Evolutionary conservation across 2,113 vertebrate species (phyloP), one percentile per base, ranked within the genome.

Genomic region (Orthonyx spaldingii): DNA sequence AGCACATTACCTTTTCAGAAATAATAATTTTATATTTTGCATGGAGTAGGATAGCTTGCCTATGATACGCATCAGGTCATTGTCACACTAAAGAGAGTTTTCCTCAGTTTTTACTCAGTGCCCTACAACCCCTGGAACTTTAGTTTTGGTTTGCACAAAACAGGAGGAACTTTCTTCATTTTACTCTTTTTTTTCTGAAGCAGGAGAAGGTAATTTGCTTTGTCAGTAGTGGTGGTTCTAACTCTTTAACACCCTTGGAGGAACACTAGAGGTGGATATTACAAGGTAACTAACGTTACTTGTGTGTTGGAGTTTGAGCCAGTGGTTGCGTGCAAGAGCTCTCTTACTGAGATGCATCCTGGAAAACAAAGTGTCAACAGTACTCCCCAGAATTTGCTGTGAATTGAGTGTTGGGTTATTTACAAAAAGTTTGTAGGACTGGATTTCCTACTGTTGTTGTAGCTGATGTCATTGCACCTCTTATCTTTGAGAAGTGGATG

Each of bases 401-500:
- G 64, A 11, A 10, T 41, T 74, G 46, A 37, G 8, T 6, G 6
- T 47, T 66, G 24, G 35, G 30, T 81, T 77, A 33, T 55, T 90
- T 57, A 49, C 44, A 37, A 7, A 1, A 21, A 17, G 22, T 68
- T 59, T 65, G 33, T 26, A 65, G 63, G 35, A 33, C 14, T 53
- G 24, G 8, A 4, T 26, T 71, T 87, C 55, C 69, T 89, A 2
- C 37, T 65, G 28, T 46, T 32, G 7, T 52, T 49, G 11, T 52
- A 88, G 47, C 76, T 53, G 52, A 32, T 65, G 41, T 35, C 64
- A 60, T 27, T 93, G 64, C 35, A 79, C 42, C 13, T 65, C 21
- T 78, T 77, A 70, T 47, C 69, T 84, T 87, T 64, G 69, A 88
- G 76, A 94, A 70, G 60, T 42, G 41, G 23, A 60, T 76, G 30